Base-by-base conservation (phyloP, 1,140 invertebrate genomes). In the Frieseomelitta varia region DNA sequence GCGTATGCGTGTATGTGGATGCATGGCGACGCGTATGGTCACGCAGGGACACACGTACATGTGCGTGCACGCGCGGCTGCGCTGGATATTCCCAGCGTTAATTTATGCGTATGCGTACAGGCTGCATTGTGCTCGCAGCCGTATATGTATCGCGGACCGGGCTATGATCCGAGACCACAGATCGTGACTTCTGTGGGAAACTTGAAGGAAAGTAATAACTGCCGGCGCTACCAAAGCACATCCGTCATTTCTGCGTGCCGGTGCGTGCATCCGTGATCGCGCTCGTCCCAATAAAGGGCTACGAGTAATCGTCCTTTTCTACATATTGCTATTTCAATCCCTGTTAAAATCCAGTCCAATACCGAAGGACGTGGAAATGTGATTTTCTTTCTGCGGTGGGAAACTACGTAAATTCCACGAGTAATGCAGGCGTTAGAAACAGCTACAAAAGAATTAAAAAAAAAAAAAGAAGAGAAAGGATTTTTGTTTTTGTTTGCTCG, bases 171-270 rank as follows among this genome's bases (percentile, higher is more conserved):
- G 93, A 93, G 93, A 94, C 93, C 92, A 90, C 93, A 92, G 92
- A 95, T 95, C 93, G 93, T 94, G 93, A 94, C 94, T 94, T 92
- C 91, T 94, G 94, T 94, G 94, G 94, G 94, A 94, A 94, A 93
- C 91, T 91, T 85, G 83, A 92, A 93, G 92, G 88, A 89, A 92
- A 93, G 92, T 91, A 92, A 90, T 90, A 87, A 90, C 85, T 68
- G 87, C 68, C 78, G 56, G 79, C 67, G 74, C 58, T 81, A 85
- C 69, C 63, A 14, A 15, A 75, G 79, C 58, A 61, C 78, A 85
- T 90, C 71, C 81, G 78, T 76, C 78, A 89, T 80, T 80, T 80
- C 75, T 79, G 81, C 80, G 68, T 87, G 83, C 80, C 74, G 30
- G 65, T 85, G 77, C 63, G 8, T 85, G 21, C 24, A 34, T 68